These are phyloP conservation scores for Apamea sordens DNA, from an alignment of 2,888 invertebrate genomes.

Conservation along the genomic window DNA sequence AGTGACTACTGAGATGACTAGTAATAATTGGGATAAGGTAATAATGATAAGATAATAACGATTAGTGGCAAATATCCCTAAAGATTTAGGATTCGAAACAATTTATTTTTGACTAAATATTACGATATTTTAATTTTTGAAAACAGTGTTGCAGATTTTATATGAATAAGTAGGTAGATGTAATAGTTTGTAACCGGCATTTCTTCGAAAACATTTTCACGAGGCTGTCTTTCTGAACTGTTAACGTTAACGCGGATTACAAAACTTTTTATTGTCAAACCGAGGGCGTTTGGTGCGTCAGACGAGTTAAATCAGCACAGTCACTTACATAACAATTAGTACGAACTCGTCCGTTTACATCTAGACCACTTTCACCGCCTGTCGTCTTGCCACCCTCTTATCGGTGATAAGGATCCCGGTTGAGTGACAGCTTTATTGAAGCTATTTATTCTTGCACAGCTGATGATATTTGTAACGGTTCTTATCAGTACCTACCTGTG, in stretches of 20 bases:
- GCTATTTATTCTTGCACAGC: not conserved
- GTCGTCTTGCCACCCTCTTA: constrained; percentile 46
- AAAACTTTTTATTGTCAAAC: constrained; percentile 62
- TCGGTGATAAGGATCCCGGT: constrained; percentile 46
- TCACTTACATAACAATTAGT: constrained; percentile 70
- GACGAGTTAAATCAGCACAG: constrained; percentile 59
- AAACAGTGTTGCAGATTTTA: not conserved
- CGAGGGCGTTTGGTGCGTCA: constrained; percentile 53
- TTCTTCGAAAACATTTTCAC: constrained; percentile 13
- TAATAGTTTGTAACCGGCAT: not conserved
- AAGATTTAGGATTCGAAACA: not conserved
- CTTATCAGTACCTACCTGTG: not conserved
- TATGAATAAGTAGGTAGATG: no score
- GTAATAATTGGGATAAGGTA: not conserved
- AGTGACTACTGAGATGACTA: not conserved
- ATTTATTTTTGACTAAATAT: not conserved
- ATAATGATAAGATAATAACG: no score
- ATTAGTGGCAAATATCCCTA: not conserved
- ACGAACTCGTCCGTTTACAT: constrained; percentile 58
- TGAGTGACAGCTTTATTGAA: constrained; percentile 24
- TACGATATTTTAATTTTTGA: not conserved
- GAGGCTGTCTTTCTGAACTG: constrained; percentile 15
- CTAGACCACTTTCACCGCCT: constrained; percentile 67
- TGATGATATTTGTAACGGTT: not conserved
- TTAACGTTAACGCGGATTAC: constrained; percentile 48